Base-by-base conservation (phyloP, 2,797 vertebrate species). In the Streptopelia turtur region DNA sequence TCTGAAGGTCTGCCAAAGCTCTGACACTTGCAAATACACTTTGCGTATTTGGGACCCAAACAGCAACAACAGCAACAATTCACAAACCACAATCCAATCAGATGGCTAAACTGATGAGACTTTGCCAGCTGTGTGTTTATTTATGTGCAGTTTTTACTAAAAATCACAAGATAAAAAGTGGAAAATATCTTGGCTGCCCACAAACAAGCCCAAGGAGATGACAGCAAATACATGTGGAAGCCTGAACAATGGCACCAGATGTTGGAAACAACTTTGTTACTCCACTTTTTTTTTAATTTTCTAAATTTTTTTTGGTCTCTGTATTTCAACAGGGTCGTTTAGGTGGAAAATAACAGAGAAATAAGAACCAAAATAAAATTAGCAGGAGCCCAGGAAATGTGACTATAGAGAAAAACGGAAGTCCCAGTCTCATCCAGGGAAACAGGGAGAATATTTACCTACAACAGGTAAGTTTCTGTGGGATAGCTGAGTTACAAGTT, bases 101-200 rank as follows among this genome's bases (percentile, higher is more conserved):
- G 66, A 90, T 0, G 0, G 80, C 52, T 87, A 57, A 70, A 72
- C 21, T 4, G 37, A 78, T 8, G 81, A 92, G 53, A 93, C 27
- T 85, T 63, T 90, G 91, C 90, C 92, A 93, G 93, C 60, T 95
- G 88, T 13, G 5, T 91, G 86, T 83, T 93, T 94, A 52, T 89
- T 95, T 95, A 89, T 50, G 55, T 6, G 18, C 60, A 79, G 83
- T 23, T 92, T 96, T 95, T 65, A 66, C 71, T 90, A 87, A 94
- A 84, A 84, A 94, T 83, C 86, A 83, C 57, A 77, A 87, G 88
- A 93, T 80, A 93, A 93, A 87, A 95, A 77, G 71, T 71, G 81
- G 80, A 93, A 96, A 94, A 80, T 35, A 84, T 69, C 86, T 90
- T 91, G 74, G 70, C 85, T 90, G 77, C 60, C 53, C 86, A 60